Base-by-base conservation (phyloP, 2,113 vertebrate species). In the Steatornis caripensis region DNA sequence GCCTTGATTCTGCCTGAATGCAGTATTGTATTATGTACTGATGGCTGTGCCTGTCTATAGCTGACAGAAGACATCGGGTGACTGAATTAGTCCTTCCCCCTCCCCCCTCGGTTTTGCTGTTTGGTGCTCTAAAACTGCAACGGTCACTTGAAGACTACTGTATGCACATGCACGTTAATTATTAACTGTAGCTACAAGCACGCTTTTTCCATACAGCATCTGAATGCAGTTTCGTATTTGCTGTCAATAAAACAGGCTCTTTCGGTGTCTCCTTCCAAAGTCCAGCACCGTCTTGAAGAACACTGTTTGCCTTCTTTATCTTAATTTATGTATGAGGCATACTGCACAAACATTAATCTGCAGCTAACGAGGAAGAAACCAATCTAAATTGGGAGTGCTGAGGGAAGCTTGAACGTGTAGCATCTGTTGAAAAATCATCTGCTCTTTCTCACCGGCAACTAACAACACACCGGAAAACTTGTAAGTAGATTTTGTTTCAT, bases 191-290 rank as follows among this genome's bases (percentile, higher is more conserved):
- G 15, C 53, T 75, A 45, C 60, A 37, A 45, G 55, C 48, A 72
- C 29, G 17, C 18, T 21, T 85, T 74, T 70, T 24, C 57, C 46
- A 22, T 65, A 32, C 29, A 39, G 2, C 8, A 2, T 45, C 34
- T 68, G 80, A 84, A 48, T 18, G 20, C 32, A 24, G 66, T 76
- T 86, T 79, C 4, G 1, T 77, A 16, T 82, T 89, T 84, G 66
- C 86, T 48, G 17, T 92, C 49, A 82, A 53, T 84, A 62, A 61
- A 89, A 60, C 0, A 13, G 45, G 48, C 69, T 64, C 36, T 84
- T 64, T 72, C 14, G 2, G 36, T 49, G 54, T 57, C 86, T 79
- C 54, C 60, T 89, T 96, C 87, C 94, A 89, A 95, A 96, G 93
- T 96, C 89, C 93, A 96, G 24, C 2, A 14, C 7, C 29, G 57